Evolutionary conservation across 2,888 invertebrate species (phyloP).

Genomic region (Morpho helenor): DNA sequence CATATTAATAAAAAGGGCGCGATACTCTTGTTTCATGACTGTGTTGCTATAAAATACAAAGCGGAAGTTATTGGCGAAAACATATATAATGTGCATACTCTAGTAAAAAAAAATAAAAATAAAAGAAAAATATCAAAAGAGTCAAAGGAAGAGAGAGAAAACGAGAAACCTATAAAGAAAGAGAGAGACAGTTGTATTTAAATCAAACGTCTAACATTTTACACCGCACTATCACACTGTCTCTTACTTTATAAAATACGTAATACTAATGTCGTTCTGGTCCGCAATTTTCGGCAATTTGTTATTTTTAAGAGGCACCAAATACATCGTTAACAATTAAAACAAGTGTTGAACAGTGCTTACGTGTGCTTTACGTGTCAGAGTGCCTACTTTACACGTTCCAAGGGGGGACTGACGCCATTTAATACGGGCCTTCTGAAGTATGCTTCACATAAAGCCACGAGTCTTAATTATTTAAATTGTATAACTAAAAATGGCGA

Average conservation of each 20-base stretch:
- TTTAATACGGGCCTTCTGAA: slow-evolving; percentile 20
- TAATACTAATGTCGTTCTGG: background rate
- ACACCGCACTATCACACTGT: background rate
- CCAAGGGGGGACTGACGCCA: slow-evolving; percentile 16
- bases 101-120: too few species aligned
- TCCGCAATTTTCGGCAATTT: slow-evolving; percentile 5
- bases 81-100: too few species aligned
- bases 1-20: too few species aligned
- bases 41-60: too few species aligned
- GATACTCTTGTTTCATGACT: too few species aligned
- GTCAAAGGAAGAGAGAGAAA: too few species aligned
- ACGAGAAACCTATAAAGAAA: too few species aligned
- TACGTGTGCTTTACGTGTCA: slow-evolving; percentile 9
- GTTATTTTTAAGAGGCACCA: slow-evolving; percentile 5
- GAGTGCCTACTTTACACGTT: slow-evolving; percentile 19
- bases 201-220: background rate
- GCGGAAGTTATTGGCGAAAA: too few species aligned
- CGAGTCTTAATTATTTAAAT: slow-evolving; percentile 23
- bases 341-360: slow-evolving; percentile 9
- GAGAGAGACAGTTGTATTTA: too few species aligned
- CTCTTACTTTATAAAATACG: background rate
- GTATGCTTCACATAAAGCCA: slow-evolving; percentile 15
- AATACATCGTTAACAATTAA: slow-evolving; percentile 12
- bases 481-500: slow-evolving; percentile 12
- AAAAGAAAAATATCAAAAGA: too few species aligned